phyloP scores from a whole-genome alignment of 1,140 invertebrate genomes.

The Musca domestica region DNA sequence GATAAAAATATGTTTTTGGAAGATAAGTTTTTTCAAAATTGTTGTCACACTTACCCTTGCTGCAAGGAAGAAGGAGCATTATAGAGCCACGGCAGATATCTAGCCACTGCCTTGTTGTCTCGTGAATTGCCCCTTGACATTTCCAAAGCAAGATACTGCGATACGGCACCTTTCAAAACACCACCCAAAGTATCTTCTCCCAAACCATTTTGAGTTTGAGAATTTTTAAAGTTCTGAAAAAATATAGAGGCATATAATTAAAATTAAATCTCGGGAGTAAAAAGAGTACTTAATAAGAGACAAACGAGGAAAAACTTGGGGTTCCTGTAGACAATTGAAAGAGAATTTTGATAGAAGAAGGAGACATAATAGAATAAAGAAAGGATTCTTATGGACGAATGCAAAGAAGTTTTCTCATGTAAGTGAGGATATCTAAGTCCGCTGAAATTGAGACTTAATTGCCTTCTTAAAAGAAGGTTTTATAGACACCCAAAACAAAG shows the following conservation, averaged over 20 bases:
- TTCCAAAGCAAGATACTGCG: constrained; percentile 92
- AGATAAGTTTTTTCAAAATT: background rate
- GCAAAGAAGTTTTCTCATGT: too few species aligned
- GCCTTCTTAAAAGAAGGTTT: too few species aligned
- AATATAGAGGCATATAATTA: background rate
- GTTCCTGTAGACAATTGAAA: too few species aligned
- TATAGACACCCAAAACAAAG: too few species aligned
- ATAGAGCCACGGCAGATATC: constrained; percentile 91
- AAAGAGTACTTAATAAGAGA: too few species aligned
- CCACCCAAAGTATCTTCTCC: constrained; percentile 95
- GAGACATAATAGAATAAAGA: too few species aligned
- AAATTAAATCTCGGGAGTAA: too few species aligned
- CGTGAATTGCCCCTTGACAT: constrained; percentile 82
- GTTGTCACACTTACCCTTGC: constrained; percentile 61
- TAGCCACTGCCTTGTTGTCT: constrained; percentile 78
- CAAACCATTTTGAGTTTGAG: constrained; percentile 68
- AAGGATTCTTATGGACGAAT: too few species aligned
- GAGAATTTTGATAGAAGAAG: too few species aligned
- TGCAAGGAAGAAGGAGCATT: constrained; percentile 79
- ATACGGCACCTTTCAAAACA: constrained; percentile 90
- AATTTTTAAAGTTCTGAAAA: constrained; percentile 76
- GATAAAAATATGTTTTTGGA: background rate
- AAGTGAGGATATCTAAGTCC: too few species aligned
- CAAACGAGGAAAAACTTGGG: too few species aligned
- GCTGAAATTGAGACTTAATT: too few species aligned